phyloP scores from a whole-genome alignment of 1,140 invertebrate species.

The Eufriesea mexicana region DNA sequence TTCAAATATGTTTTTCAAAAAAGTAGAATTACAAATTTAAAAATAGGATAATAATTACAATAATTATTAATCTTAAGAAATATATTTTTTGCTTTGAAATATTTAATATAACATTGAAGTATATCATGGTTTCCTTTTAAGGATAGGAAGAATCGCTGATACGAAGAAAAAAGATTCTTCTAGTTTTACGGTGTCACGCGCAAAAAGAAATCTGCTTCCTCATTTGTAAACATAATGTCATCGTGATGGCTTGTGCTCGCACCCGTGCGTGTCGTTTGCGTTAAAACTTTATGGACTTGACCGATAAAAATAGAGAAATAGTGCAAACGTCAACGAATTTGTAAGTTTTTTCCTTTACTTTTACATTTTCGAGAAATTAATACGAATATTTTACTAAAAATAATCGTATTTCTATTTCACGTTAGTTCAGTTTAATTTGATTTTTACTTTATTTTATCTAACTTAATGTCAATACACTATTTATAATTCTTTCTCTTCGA shows the following conservation, averaged over 20 bases:
- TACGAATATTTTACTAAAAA: neutral
- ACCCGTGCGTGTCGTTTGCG: neutral
- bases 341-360: neutral
- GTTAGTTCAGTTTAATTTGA: too few species aligned
- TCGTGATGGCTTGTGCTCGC: neutral
- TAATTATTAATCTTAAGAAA: neutral
- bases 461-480: too few species aligned
- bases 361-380: too few species aligned
- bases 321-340: neutral
- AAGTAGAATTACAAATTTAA: neutral
- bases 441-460: neutral
- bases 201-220: slow-evolving; percentile 20
- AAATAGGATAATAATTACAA: neutral
- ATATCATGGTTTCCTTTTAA: neutral
- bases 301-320: neutral
- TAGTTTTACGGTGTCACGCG: slow-evolving; percentile 19
- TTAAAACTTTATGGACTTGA: neutral
- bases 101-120: neutral
- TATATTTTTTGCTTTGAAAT: neutral
- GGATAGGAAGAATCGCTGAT: slow-evolving; percentile 15
- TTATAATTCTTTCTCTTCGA: neutral
- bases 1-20: neutral
- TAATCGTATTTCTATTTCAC: too few species aligned
- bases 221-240: slow-evolving; percentile 41
- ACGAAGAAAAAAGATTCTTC: slow-evolving; percentile 29